Base-by-base conservation (phyloP, 2,888 invertebrate species). In the Scaptomyza caliginosa region DNA sequence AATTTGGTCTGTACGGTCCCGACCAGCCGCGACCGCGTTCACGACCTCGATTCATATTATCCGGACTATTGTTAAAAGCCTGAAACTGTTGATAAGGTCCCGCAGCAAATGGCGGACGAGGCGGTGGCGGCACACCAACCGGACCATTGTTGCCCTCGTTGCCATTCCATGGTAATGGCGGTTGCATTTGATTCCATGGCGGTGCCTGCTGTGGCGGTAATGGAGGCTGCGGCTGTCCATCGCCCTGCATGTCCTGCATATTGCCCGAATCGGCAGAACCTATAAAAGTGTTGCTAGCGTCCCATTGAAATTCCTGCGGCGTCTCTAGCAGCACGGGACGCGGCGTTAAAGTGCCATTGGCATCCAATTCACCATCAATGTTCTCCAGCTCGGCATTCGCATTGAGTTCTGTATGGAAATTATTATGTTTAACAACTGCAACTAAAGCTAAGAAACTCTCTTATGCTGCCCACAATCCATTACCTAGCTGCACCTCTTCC, bases 401-500 rank as follows among this genome's bases (percentile, higher is more conserved):
- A 66, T 55, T 68, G 32, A 55, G 57, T 34, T 84, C 86, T 86
- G 59, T 57, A 52, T 64, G 11, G n/a, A 64, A 58, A 49, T 57
- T 28, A 28, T 46, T 48, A 48, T 19, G 54, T 40, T 40, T 51
- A 16, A 50, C 42, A 51, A 10, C 21, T 16, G 10, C 19, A 16
- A 55, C 59, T 49, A 43, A 40, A 60, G 7, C 70, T 52, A 70
- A 26, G 7, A 3, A 13, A 13, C 46, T 13, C 2, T 13, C 19
- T 7, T 30, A 42, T 6, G 10, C 11, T 42, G 16, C 11, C 19
- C 58, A n/a, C 4, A 34, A 8, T 10, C 17, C 48, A 40, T 55
- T 86, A 91, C 91, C 91, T 91, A 88, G 85, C 56, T 88, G 80
- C n/a, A 90, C 87, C 58, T 91, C 91, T 40, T 91, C 91, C 32